These are phyloP conservation scores for Hydrochoerus hydrochaeris DNA, from an alignment of 2,113 vertebrate genomes.

Conservation along the genomic window DNA sequence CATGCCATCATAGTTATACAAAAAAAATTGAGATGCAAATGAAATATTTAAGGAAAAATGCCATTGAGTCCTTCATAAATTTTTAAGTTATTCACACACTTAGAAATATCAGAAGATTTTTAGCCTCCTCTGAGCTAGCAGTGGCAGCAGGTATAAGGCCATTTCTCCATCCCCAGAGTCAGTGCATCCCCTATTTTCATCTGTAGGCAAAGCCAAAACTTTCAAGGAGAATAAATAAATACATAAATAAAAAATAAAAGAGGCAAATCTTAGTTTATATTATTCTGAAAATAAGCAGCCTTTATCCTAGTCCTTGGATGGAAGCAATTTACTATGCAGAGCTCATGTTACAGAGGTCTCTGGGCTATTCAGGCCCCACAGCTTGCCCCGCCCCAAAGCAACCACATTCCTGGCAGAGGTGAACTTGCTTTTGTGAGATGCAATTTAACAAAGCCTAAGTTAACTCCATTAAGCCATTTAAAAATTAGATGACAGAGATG, in stretches of 20 bases:
- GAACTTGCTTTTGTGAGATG: constrained; percentile 38
- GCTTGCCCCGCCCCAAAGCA: neutral
- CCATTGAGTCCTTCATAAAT: neutral
- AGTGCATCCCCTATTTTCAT: neutral
- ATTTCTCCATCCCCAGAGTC: neutral
- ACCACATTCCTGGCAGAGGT: constrained; percentile 7
- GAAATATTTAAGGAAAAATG: constrained; percentile 18
- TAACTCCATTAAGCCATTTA: constrained; percentile 47
- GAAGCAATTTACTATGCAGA: neutral
- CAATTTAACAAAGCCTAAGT: constrained; percentile 15
- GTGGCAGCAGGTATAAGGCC: neutral
- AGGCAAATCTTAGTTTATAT: neutral
- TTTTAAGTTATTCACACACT: neutral
- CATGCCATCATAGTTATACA: neutral
- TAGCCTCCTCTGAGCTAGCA: neutral
- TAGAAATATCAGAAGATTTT: constrained; percentile 4
- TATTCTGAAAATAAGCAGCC: constrained; percentile 40
- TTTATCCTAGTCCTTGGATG: neutral
- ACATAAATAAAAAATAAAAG: neutral
- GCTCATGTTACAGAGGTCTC: neutral
- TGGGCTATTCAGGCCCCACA: neutral
- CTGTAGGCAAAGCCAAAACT: neutral
- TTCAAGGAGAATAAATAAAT: neutral
- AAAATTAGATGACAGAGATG: constrained; percentile 16
- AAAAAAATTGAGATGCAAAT: neutral